These are phyloP conservation scores for Nipponacmea schrenckii DNA, from an alignment of 2,888 invertebrate genomes.

Conservation along the genomic window DNA sequence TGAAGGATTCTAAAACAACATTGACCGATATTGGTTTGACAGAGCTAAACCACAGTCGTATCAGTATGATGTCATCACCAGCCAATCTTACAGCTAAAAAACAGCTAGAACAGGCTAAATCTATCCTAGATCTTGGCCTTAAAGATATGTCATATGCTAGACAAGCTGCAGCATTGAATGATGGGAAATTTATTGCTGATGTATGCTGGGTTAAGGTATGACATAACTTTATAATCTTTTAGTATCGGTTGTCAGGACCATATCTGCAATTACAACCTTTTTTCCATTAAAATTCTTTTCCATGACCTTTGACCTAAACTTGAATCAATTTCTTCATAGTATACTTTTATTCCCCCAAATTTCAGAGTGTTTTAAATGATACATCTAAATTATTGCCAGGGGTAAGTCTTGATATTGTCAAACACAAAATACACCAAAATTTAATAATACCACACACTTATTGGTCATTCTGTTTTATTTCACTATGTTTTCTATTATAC, in stretches of 20 bases:
- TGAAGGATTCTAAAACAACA: conserved; percentile 50
- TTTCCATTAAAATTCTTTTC: background rate
- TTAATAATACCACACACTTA: too few relatives aligned
- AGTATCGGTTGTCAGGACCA: background rate
- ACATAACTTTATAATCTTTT: background rate
- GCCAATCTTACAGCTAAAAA: conserved; percentile 45
- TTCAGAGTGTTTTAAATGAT: conserved; percentile 21
- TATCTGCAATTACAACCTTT: background rate
- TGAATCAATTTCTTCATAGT: too few relatives aligned
- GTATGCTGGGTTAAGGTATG: conserved; percentile 64
- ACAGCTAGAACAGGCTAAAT: conserved; percentile 56
- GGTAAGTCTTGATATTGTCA: background rate
- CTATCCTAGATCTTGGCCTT: conserved; percentile 62
- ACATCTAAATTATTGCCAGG: background rate
- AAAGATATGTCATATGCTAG: conserved; percentile 61
- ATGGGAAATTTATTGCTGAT: conserved; percentile 64
- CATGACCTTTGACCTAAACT: too few relatives aligned
- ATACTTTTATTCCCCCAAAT: background rate
- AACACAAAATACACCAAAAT: too few relatives aligned
- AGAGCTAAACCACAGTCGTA: conserved; percentile 14
- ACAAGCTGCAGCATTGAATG: conserved; percentile 55
- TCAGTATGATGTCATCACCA: conserved; percentile 43
- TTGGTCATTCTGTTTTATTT: too few relatives aligned
- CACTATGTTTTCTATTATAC: too few relatives aligned
- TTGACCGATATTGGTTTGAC: conserved; percentile 41